Evolutionary conservation across 2,888 invertebrate species (phyloP).

Genomic region (Acrocera orbiculus): DNA sequence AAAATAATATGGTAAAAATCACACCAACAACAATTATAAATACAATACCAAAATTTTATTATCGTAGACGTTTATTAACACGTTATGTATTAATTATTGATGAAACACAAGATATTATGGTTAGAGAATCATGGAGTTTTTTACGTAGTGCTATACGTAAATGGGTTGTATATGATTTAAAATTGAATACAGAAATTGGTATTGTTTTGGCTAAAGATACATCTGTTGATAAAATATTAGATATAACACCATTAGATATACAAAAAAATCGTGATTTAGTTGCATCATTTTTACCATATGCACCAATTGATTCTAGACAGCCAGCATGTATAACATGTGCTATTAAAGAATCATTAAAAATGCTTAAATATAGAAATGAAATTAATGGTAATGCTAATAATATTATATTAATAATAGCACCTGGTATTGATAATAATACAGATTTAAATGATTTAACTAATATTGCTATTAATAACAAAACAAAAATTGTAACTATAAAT

Average conservation of each 20-base stretch:
- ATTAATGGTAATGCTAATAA: slow-evolving; percentile 34
- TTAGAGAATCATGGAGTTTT: slow-evolving; percentile 41
- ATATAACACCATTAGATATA: slow-evolving; percentile 25
- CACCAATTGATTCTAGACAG: slow-evolving; percentile 33
- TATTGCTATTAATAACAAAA: slow-evolving; percentile 26
- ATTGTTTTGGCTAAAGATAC: slow-evolving; percentile 33
- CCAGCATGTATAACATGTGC: slow-evolving; percentile 31
- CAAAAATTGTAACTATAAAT: slow-evolving; percentile 36
- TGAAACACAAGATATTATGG: slow-evolving; percentile 38
- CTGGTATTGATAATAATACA: slow-evolving; percentile 32
- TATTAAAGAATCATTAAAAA: slow-evolving; percentile 18
- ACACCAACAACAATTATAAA: slow-evolving; percentile 19
- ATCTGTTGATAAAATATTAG: slow-evolving; percentile 23
- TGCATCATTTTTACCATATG: slow-evolving; percentile 34
- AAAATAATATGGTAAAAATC: slow-evolving; percentile 9
- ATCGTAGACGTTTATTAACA: slow-evolving; percentile 35
- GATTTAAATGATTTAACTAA: slow-evolving; percentile 27
- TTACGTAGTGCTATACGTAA: slow-evolving; percentile 39
- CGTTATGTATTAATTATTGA: slow-evolving; percentile 40
- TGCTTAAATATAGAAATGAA: slow-evolving; percentile 32
- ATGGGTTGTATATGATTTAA: slow-evolving; percentile 39
- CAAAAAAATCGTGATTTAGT: slow-evolving; percentile 28
- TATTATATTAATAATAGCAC: slow-evolving; percentile 37
- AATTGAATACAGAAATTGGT: slow-evolving; percentile 35
- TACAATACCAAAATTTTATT: slow-evolving; percentile 33